Conservation (phyloP, 1,140 invertebrate species). For the Anastrepha ludens region DNA sequence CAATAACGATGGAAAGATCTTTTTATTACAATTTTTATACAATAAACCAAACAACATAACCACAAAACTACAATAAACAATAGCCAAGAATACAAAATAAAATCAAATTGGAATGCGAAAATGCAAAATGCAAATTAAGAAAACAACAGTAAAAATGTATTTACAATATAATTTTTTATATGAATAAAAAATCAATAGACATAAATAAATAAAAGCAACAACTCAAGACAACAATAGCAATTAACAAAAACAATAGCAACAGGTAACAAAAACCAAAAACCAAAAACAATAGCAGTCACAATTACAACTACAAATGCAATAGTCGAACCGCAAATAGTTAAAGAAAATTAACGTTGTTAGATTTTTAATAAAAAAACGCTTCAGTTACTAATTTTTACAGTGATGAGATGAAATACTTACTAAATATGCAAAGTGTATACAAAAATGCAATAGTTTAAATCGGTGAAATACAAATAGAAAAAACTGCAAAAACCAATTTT, state of each 20-base stretch:
- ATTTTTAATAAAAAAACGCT: slow-evolving; percentile 21
- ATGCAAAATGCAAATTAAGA: neutral
- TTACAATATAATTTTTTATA: slow-evolving; percentile 53
- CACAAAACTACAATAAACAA: slow-evolving; percentile 21
- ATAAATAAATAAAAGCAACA: slow-evolving; percentile 29
- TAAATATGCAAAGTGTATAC: slow-evolving; percentile 13
- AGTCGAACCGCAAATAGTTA: slow-evolving; percentile 1
- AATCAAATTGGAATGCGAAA: neutral
- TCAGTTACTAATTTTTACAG: slow-evolving; percentile 49
- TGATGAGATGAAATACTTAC: neutral
- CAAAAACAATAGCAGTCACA: neutral
- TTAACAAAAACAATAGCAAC: slow-evolving; percentile 8
- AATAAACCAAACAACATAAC: neutral
- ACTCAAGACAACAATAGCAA: slow-evolving; percentile 32
- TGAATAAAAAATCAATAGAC: slow-evolving; percentile 25
- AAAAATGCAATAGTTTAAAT: slow-evolving; percentile 32
- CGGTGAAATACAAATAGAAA: neutral
- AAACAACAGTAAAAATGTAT: neutral
- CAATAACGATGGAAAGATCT: slow-evolving; percentile 32
- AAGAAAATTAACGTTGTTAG: slow-evolving; percentile 18
- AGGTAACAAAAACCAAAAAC: neutral
- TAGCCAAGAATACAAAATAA: neutral
- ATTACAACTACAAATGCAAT: slow-evolving; percentile 30
- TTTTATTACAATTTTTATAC: slow-evolving; percentile 47
- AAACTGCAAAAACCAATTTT: slow-evolving; percentile 8